Percentiles rank a stretch among this genome's conserved stretches.
These are phyloP conservation scores for Dione vanillae DNA, from an alignment of 2,888 invertebrate species.

Conservation along the genomic window DNA sequence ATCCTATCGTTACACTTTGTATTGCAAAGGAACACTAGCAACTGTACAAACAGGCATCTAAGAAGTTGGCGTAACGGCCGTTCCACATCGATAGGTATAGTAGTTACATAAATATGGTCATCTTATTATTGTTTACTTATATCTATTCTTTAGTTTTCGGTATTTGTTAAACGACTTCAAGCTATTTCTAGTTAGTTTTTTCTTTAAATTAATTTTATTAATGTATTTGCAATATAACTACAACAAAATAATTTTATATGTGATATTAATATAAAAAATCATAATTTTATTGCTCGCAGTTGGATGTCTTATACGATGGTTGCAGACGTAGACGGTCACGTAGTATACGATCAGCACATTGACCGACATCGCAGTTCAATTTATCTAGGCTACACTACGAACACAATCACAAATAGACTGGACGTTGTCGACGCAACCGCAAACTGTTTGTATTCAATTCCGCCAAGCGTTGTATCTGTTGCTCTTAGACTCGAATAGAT, in stretches of 20 bases:
- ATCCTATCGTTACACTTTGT: conserved; percentile 28
- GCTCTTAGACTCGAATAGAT: conserved; percentile 34
- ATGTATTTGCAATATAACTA: too few relatives aligned
- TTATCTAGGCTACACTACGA: conserved; percentile 15
- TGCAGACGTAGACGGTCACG: not conserved
- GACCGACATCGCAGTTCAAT: conserved; percentile 36
- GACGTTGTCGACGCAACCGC: conserved; percentile 62
- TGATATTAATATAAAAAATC: not conserved
- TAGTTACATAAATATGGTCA: not conserved
- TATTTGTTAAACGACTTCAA: too few relatives aligned
- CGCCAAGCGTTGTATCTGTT: conserved; percentile 51
- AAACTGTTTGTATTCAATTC: conserved; percentile 63
- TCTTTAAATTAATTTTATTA: too few relatives aligned
- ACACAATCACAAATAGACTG: conserved; percentile 42
- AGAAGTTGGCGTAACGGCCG: conserved; percentile 39
- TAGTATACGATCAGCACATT: conserved; percentile 30
- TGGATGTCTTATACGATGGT: not conserved
- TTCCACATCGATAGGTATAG: conserved; percentile 25
- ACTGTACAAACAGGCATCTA: conserved; percentile 24
- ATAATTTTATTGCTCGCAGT: not conserved
- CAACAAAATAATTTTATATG: too few relatives aligned
- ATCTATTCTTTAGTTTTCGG: too few relatives aligned
- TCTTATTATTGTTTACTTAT: too few relatives aligned
- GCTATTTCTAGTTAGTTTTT: too few relatives aligned
- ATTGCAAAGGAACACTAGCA: conserved; percentile 27